Percentiles rank a stretch among this genome's conserved stretches.
phyloP scores from a whole-genome alignment of 1,140 invertebrate species.

The Cotesia glomerata region DNA sequence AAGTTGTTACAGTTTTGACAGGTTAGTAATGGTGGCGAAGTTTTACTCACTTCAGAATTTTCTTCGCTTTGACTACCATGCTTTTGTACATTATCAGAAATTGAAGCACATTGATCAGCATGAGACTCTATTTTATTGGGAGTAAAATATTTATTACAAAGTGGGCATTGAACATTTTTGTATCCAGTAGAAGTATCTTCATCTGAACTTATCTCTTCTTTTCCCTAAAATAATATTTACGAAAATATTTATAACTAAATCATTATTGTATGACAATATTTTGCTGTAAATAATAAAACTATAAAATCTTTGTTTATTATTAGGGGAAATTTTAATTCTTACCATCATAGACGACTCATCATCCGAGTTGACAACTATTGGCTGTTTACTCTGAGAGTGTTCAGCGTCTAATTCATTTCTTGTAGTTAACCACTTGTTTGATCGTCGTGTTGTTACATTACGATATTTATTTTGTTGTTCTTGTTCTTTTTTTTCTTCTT shows the following conservation, averaged over 20 bases:
- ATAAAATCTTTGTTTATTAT: neutral
- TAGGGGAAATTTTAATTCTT: neutral
- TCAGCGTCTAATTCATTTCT: conserved; percentile 18
- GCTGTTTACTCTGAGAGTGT: neutral
- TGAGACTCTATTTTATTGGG: conserved; percentile 41
- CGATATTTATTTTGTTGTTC: conserved; percentile 15
- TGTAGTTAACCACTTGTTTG: neutral
- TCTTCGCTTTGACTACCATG: conserved; percentile 9
- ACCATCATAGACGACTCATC: neutral
- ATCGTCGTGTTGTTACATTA: neutral
- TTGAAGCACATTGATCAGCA: conserved; percentile 38
- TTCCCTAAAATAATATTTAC: neutral
- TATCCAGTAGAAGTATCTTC: neutral
- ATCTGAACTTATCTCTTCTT: neutral
- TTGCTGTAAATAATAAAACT: no score
- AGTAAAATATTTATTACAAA: conserved; percentile 44
- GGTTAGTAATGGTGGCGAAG: no score
- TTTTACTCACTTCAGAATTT: no score
- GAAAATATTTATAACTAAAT: neutral
- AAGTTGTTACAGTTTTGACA: no score
- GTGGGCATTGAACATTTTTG: conserved; percentile 41
- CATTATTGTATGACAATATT: neutral
- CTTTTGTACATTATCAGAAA: conserved; percentile 12
- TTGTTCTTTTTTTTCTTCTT: neutral
- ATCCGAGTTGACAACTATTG: neutral